These are phyloP conservation scores for Plotosus lineatus DNA, from an alignment of 2,113 vertebrate species.

Conservation along the genomic window DNA sequence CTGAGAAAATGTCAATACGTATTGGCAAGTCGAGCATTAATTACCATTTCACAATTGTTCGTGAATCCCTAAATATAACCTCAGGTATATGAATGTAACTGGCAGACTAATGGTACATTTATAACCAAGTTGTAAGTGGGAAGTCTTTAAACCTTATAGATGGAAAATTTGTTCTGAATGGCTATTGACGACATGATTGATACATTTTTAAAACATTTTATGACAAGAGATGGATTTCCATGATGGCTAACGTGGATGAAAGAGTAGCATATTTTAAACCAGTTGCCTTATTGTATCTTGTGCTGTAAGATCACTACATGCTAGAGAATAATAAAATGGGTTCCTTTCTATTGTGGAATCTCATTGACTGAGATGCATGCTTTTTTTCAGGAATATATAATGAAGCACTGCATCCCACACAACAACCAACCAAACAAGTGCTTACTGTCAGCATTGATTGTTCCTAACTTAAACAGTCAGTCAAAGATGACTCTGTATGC, in stretches of 20 bases:
- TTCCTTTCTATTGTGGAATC: background rate
- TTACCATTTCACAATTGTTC: background rate
- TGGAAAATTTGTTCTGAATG: background rate
- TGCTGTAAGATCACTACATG: background rate
- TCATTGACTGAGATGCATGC: background rate
- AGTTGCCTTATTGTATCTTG: background rate
- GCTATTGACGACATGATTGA: background rate
- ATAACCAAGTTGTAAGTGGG: background rate
- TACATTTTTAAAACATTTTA: background rate
- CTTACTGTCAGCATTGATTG: background rate
- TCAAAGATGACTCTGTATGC: background rate
- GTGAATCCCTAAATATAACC: background rate
- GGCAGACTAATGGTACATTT: background rate
- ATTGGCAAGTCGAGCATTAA: conserved; percentile 1
- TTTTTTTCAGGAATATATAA: background rate
- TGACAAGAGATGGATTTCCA: background rate
- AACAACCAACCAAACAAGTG: background rate
- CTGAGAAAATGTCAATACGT: background rate
- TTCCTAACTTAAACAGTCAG: background rate
- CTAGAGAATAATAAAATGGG: background rate
- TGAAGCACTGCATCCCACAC: background rate
- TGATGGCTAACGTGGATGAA: background rate
- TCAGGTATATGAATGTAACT: background rate
- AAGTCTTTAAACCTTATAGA: background rate
- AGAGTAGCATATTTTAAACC: background rate